Evolutionary conservation across 1,140 invertebrate genomes (phyloP), one percentile per base, ranked within the genome.

Genomic region (Sminthurinus signatus): DNA sequence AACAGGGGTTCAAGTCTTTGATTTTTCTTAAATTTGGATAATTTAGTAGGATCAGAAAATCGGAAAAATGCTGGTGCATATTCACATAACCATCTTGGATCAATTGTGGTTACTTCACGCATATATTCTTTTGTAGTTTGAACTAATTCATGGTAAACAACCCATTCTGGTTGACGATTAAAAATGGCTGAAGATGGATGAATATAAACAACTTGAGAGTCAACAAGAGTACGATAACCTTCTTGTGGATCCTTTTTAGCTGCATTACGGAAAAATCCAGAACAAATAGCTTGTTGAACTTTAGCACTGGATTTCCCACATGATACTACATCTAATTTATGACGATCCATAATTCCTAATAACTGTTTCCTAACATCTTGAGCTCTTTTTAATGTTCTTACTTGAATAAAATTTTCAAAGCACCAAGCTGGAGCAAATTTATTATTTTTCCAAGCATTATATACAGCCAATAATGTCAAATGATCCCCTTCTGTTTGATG

Each of bases 111-210:
- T 1, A 98, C 95, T 78, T 99, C 94, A 48, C 96, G 82, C 97
- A 99, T 99, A 75, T 99, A 99, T 77, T 99, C 97, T 74, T 99
- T 99, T 0, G 97, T 99, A 0, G 97, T 99, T 77, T 98, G 89
- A 0, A 99, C 95, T 55, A 99, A 77, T 77, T 99, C 96, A 75
- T 99, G 95, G 76, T 99, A 99, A 55, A 99, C 91, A 0, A 99
- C 93, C 89, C 96, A 99, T 80, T 99, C 96, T 0, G 96, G 97
- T 77, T 99, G 95, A 64, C 94, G 79, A 77, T 99, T 97, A 74
- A 99, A 99, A 0, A 99, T 78, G 0, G 96, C 91, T 78, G 91
- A 96, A 0, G 93, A 97, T 0, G 97, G 97, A 83, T 99, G 97
- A 75, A 99, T 98, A 74, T 98, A 99, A 0, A 99, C 96, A 1